Evolutionary conservation across 2,888 invertebrate genomes (phyloP).

Genomic region (Amphipyra berbera): DNA sequence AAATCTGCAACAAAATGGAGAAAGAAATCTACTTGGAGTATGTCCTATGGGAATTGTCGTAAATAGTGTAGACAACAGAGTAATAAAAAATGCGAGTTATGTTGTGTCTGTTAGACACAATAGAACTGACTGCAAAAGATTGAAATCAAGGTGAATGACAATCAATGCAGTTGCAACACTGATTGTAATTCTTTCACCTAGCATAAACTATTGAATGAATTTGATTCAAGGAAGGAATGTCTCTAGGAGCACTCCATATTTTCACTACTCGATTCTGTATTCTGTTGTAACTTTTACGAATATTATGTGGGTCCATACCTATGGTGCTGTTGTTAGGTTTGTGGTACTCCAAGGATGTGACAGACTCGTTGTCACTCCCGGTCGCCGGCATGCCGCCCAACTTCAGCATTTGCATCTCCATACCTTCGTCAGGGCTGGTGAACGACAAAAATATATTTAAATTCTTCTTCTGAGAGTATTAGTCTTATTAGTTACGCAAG

Average conservation of each 20-base stretch:
- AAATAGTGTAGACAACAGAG: neutral
- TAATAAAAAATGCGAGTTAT: neutral
- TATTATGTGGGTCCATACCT: constrained; percentile 78
- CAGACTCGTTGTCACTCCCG: constrained; percentile 91
- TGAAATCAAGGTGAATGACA: too few species aligned
- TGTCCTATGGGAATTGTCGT: neutral
- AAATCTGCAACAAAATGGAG: constrained; percentile 90
- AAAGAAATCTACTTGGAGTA: neutral
- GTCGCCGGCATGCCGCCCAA: constrained; percentile 78
- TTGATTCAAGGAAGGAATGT: neutral
- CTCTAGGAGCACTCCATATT: neutral
- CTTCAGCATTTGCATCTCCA: constrained; percentile 94
- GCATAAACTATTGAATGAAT: neutral
- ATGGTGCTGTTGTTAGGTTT: constrained; percentile 92
- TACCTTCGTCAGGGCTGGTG: constrained; percentile 93
- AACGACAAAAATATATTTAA: neutral
- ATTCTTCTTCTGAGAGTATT: too few species aligned
- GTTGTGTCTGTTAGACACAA: too few species aligned
- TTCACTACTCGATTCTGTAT: too few species aligned
- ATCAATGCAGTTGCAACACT: too few species aligned
- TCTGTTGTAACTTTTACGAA: too few species aligned
- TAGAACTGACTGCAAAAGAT: too few species aligned
- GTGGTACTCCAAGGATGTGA: constrained; percentile 91
- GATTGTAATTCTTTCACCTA: too few species aligned
- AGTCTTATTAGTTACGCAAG: too few species aligned